Conservation (phyloP, 2,888 invertebrate genomes). For the Drosophila nigricruria region DNA sequence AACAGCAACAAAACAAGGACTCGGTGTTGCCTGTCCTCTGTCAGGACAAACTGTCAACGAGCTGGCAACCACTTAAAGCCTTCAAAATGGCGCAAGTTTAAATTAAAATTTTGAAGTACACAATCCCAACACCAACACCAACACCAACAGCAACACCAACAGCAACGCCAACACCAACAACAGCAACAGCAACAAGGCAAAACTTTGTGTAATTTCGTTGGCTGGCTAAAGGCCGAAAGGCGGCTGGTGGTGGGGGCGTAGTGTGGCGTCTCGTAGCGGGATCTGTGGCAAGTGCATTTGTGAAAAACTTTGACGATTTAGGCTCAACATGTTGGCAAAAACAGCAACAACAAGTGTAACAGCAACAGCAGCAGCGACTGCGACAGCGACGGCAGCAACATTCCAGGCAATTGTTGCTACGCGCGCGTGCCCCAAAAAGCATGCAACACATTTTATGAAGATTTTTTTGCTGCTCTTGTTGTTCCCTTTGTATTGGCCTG, state of each 20-base stretch:
- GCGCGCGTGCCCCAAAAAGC: constrained; percentile 56
- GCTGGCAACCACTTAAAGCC: constrained; percentile 82
- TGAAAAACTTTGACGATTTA: constrained; percentile 83
- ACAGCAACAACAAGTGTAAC: constrained; percentile 39
- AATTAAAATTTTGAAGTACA: constrained; percentile 82
- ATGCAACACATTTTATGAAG: constrained; percentile 76
- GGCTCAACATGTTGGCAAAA: constrained; percentile 81
- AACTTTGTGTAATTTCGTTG: constrained; percentile 77
- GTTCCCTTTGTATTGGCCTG: constrained; percentile 38
- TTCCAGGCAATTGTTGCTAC: constrained; percentile 66
- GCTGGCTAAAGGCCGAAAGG: constrained; percentile 16
- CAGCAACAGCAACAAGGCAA: constrained; percentile 57
- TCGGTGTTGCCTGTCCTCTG: constrained; percentile 46
- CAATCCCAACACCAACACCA: constrained; percentile 54
- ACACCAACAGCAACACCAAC: constrained; percentile 27
- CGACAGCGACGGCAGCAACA: constrained; percentile 15
- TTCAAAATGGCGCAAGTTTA: constrained; percentile 82
- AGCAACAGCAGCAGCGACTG: constrained; percentile 22
- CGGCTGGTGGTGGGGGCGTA: constrained; percentile 4
- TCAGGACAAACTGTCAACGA: constrained; percentile 81
- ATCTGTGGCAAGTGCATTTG: constrained; percentile 76
- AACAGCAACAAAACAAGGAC: constrained; percentile 26
- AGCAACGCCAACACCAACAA: constrained; percentile 25
- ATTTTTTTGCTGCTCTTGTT: constrained; percentile 29
- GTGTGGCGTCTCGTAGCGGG: constrained; percentile 36